Evolutionary conservation across 2,888 invertebrate genomes (phyloP), one percentile per base, ranked within the genome.

Genomic region (Deilephila porcellus): DNA sequence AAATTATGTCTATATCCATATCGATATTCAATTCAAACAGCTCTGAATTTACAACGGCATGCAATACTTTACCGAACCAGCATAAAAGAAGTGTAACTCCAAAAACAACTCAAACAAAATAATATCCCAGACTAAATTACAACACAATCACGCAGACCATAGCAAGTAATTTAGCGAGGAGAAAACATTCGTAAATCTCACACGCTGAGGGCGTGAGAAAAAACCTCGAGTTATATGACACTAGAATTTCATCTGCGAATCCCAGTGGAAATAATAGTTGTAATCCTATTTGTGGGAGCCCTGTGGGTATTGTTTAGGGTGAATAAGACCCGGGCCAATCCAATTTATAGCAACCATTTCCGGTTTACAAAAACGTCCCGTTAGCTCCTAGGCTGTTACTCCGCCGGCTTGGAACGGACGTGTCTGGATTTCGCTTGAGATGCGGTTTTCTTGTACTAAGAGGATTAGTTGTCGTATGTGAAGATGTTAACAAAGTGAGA

Each of bases 311-410:
- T 81, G 80, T 80, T 79, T 76, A 73, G 77, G 77, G 75, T 70
- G 73, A 76, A 74, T 70, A 73, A 74, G 77, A 74, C 72, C 56
- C 72, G 73, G 60, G 64, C 53, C 74, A 74, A 83, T 81, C 79
- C 78, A 80, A 81, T 83, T 83, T 81, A 82, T 83, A 71, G 80
- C 77, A 74, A 78, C 76, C 78, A 74, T 75, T 79, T 81, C 77
- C 76, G 75, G 74, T 72, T 73, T 76, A 74, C 74, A 75, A 76
- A 77, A 78, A 78, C 60, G 25, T 62, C 53, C n/a, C 53, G 29
- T 19, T 0, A 67, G 25, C 60, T 29, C 8, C 45, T 37, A 63
- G 19, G n/a, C 25, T 19, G 32, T 70, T 56, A 70, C n/a, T 71
- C 56, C 45, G 45, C 25, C 14, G 25, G 5, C 52, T 67, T 25